phyloP scores from a whole-genome alignment of 2,797 vertebrate genomes.

The Cheirogaleus major region DNA sequence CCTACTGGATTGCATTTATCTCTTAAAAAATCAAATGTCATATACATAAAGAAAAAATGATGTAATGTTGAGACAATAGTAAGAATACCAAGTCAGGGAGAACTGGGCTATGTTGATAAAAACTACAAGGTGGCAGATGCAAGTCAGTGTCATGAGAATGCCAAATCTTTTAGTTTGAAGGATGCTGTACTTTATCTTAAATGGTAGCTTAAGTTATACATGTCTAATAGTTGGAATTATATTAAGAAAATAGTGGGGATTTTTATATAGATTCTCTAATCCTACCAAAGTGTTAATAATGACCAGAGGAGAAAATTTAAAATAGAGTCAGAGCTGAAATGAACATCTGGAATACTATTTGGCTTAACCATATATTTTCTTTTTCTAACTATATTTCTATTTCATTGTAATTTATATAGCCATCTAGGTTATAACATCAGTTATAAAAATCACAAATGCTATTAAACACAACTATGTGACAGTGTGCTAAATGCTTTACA shows the following conservation, averaged over 20 bases:
- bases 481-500: neutral
- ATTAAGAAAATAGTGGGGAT: neutral
- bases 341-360: neutral
- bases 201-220: neutral
- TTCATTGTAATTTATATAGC: neutral
- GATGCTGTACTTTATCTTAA: neutral
- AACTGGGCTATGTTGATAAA: neutral
- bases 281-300: neutral
- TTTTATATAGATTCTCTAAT: neutral
- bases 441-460: neutral
- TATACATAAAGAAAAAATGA: neutral
- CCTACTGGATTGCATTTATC: neutral
- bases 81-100: neutral
- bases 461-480: neutral
- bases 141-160: neutral
- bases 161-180: neutral
- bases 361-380: neutral
- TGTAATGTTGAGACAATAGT: neutral
- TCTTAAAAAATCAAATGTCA: neutral
- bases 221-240: neutral
- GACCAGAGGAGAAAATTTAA: neutral
- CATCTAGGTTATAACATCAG: neutral
- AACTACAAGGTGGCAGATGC: neutral
- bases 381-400: neutral
- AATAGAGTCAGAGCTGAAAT: neutral